phyloP scores from a whole-genome alignment of 2,113 vertebrate species.

The Neolamprologus brichardi region DNA sequence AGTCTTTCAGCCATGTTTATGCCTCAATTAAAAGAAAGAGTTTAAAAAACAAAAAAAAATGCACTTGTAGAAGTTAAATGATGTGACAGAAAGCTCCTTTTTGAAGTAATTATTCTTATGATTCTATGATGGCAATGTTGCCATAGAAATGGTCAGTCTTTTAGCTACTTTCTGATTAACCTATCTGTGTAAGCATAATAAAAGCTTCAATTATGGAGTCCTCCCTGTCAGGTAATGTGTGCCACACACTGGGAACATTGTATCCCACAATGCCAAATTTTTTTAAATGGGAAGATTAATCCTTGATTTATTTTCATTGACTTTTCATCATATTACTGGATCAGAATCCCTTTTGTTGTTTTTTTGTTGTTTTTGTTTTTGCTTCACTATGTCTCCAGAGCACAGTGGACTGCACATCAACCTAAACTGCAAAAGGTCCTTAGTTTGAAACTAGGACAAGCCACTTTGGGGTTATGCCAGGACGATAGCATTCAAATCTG shows the following conservation, averaged over 20 bases:
- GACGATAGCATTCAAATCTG: background rate
- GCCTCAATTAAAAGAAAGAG: background rate
- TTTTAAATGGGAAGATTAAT: background rate
- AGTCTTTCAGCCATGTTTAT: background rate
- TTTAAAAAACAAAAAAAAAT: background rate
- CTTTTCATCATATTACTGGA: background rate
- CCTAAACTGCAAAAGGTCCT: background rate
- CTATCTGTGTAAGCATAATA: background rate
- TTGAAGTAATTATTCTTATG: background rate
- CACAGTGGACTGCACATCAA: background rate
- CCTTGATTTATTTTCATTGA: background rate
- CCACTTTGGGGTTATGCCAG: background rate
- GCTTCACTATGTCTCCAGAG: background rate
- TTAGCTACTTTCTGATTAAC: background rate
- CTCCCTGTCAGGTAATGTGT: background rate
- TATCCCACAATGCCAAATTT: accelerated
- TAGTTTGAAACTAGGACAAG: background rate
- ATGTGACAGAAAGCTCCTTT: background rate
- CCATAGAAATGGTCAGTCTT: background rate
- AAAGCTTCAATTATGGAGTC: background rate
- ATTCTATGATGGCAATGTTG: background rate
- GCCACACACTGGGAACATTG: background rate
- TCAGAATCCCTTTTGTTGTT: background rate
- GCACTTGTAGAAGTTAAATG: background rate
- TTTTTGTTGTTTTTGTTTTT: background rate